Evolutionary conservation across 2,888 invertebrate genomes (phyloP).

Genomic region (Sminthurinus aureus): DNA sequence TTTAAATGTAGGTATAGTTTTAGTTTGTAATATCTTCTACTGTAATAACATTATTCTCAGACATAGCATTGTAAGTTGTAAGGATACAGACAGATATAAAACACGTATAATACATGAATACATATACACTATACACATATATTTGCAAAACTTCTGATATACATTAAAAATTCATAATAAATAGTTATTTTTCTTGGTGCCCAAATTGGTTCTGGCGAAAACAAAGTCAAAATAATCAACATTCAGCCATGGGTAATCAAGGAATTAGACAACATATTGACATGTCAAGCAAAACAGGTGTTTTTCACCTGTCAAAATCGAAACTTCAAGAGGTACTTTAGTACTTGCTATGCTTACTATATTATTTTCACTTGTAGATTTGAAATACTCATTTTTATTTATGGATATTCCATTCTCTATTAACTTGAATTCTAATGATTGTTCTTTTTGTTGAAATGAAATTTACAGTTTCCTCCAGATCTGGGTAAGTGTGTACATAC

Average conservation of each 20-base stretch:
- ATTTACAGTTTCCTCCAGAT: constrained; percentile 70
- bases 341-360: constrained; percentile 2
- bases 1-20: no score
- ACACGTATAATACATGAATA: no score
- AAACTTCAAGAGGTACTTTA: constrained; percentile 74
- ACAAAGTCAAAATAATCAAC: background rate
- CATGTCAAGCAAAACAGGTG: constrained; percentile 94
- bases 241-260: constrained; percentile 83
- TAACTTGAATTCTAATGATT: background rate
- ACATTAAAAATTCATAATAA: background rate
- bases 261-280: constrained; percentile 90
- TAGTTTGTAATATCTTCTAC: no score
- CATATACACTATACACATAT: no score
- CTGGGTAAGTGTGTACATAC: no score
- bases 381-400: no score
- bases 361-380: constrained; percentile 3
- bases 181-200: constrained; percentile 20
- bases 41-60: no score
- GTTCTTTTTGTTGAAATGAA: no score
- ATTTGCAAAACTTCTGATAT: background rate
- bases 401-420: no score
- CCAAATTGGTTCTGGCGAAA: constrained; percentile 14
- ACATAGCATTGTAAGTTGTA: no score
- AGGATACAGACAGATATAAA: no score
- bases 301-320: constrained; percentile 83